Evolutionary conservation across 2,888 invertebrate species (phyloP), one percentile per base, ranked within the genome.

Genomic region (Rhodophaea formosa): DNA sequence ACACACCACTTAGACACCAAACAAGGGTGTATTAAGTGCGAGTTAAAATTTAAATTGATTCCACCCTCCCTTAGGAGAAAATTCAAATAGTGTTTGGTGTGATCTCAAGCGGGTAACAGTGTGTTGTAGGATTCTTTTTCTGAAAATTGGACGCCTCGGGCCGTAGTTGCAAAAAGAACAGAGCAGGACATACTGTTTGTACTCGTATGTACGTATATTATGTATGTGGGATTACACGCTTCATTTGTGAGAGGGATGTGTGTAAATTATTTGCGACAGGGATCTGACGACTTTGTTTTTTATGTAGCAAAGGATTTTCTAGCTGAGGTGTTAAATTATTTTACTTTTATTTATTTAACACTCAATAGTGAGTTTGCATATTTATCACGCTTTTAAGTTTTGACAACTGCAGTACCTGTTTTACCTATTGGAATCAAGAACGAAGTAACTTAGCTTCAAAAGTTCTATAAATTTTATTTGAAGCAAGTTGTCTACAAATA

Each of bases 21-120:
- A 91, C 90, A 90, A 87, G 91, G 91, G 90, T 89, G 89, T 89
- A 90, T 90, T 91, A 90, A 91, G 89, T 88, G 83, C 82, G 84
- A 91, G 89, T 90, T 91, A 91, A 91, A 91, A 90, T 91, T 91
- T 90, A 91, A 91, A 90, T 91, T 91, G 90, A 90, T 88, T 91
- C 88, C 77, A 82, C 88, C 88, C 88, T 86, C 88, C 80, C 77
- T 75, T 59, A 69, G 76, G 79, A 84, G 83, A 72, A 84, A 87
- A 88, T 88, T 89, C 89, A 86, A 88, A 91, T 91, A 90, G 90
- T 91, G 88, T 75, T 79, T 78, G 82, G 83, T 87, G 88, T 89
- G 88, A 88, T 87, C 85, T 88, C 84, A 74, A 82, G 87, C 88
- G 89, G 72, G 77, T 76, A 79, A 85, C 80, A 75, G 76, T 76